Base-by-base conservation (phyloP, 2,113 vertebrate species). In the Centrocercus urophasianus region DNA sequence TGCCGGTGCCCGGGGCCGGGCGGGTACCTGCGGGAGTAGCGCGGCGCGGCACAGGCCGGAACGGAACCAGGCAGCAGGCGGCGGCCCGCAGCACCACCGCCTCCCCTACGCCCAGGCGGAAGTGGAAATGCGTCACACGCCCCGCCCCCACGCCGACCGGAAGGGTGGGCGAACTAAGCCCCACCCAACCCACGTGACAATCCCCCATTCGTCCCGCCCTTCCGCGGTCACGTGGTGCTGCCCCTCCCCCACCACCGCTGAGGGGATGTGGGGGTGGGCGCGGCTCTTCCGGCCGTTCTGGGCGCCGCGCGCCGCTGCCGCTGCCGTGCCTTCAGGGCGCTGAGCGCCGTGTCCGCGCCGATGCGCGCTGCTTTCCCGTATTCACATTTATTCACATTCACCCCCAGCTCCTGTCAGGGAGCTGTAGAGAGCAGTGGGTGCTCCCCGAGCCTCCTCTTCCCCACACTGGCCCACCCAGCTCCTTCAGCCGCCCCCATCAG, bases 351-450 rank as follows among this genome's bases (percentile, higher is more conserved):
- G 22, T 50, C 22, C 48, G 21, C 48, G 4, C 21, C 8, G 10
- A 50, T 11, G 11, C 5, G 48, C 24, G 48, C 12, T 50, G 59
- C 15, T 28, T 17, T 10, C 24, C 18, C 0, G 0, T 57, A 40
- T 20, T 22, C 13, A 2, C 25, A 0, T 47, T 10, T 47, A 47
- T 10, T 47, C 19, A 20, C 17, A 10, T 47, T 47, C 45, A 47
- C 43, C 43, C 21, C 48, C 11, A 13, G 10, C 48, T 50, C 48
- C 48, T 50, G 48, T 24, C 48, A 50, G 21, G 45, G 48, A 48
- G 48, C 21, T 24, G 48, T 6, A 24, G 48, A 48, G 48, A 50
- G 48, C 48, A 24, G 13, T 24, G 48, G 24, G 22, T 22, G 21
- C 48, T 50, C 48, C 48, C 48, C 48, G 24, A 50, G 48, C 24